phyloP scores from a whole-genome alignment of 2,113 vertebrate species.

The Pedetes capensis region DNA sequence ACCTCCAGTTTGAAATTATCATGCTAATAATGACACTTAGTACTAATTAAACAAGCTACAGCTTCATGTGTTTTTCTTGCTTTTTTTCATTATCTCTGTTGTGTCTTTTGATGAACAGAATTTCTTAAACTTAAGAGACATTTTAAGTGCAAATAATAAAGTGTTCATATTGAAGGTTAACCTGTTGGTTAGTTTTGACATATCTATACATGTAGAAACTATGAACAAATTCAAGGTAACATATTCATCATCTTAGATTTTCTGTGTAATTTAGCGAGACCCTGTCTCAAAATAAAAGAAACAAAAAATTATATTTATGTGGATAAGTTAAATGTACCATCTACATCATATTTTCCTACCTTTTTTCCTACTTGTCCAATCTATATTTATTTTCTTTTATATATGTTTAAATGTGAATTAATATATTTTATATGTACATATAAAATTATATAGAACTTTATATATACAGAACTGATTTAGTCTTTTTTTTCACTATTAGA shows the following conservation, averaged over 20 bases:
- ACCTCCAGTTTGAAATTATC: slow-evolving; percentile 14
- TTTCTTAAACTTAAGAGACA: neutral
- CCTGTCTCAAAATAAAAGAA: too few species aligned
- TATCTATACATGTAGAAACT: neutral
- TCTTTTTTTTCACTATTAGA: too few species aligned
- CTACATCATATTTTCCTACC: too few species aligned
- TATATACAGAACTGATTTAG: neutral
- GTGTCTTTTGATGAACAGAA: neutral
- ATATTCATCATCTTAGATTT: too few species aligned
- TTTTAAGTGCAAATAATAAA: neutral
- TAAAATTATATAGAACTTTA: neutral
- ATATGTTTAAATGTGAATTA: too few species aligned
- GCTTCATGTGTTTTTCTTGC: neutral
- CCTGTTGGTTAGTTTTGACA: too few species aligned
- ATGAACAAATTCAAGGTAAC: neutral
- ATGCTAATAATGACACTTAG: neutral
- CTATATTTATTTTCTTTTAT: too few species aligned
- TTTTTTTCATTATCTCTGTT: neutral
- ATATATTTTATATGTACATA: too few species aligned
- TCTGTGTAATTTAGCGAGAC: too few species aligned
- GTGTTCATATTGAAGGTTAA: neutral
- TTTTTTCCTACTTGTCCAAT: too few species aligned
- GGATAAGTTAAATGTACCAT: too few species aligned
- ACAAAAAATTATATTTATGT: too few species aligned
- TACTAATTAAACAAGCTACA: neutral